Base-by-base conservation (phyloP, 1,140 invertebrate genomes). In the Meloidogyne floridensis region DNA sequence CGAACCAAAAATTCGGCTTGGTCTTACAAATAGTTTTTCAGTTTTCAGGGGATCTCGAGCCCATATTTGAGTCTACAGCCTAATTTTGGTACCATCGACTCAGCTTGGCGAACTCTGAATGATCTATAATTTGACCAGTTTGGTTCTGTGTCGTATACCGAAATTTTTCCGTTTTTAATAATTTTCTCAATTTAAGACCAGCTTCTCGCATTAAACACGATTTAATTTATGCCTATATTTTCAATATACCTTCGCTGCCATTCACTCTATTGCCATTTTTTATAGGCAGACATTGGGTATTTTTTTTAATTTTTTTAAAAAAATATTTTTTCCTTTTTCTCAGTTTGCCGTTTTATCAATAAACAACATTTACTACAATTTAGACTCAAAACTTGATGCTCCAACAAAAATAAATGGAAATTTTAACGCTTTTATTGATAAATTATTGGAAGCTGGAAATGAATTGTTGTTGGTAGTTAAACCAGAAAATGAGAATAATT, bases 231-330 rank as follows among this genome's bases (percentile, higher is more conserved):
- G 84, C 56, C 11, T 87, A 82, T 72, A 79, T 86, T 53, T 86
- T 86, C 81, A 86, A 86, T 72, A 77, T 87, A 8, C 85, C 85
- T 5, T 87, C 80, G 5, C 82, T 18, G 3, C 76, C 32, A 15
- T 86, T 74, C 4, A 77, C 59, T 65, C n/a, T 72, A 8, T 51
- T 85, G 20, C 84, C 84, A 6, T 76, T 87, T 47, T 47, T 85
- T 42, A 85, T 85, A 42, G 86, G 86, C n/a, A 75, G 85, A 20
- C 85, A 86, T 83, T 86, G 85, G 85, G 85, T 86, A 71, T 72
- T 69, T 72, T 80, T 42, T 75, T 4, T 32, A 71, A 69, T 80
- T 7, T 54, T 80, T 80, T 72, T 3, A 0, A 10, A 0, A n/a
- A 18, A 80, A 6, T 6, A 2, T 47, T 80, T 20, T 83, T 79